Conservation (phyloP, 2,888 invertebrate species). For the Drosophila silvestris region DNA sequence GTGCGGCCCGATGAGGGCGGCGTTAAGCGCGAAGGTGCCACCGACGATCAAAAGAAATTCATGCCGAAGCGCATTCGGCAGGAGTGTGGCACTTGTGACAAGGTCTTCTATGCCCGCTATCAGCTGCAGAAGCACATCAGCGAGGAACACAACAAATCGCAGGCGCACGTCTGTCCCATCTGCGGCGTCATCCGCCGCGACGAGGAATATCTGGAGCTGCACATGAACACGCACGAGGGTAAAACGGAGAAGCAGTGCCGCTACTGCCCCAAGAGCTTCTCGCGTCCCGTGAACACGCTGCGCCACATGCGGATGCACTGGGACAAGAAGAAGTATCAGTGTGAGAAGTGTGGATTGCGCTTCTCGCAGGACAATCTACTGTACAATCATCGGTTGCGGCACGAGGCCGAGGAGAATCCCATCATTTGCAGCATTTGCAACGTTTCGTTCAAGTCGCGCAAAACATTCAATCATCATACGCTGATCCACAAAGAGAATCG, state of each 20-base stretch:
- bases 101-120: slow-evolving; percentile 70
- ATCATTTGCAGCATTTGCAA: slow-evolving; percentile 82
- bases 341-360: slow-evolving; percentile 83
- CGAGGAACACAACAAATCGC: slow-evolving; percentile 69
- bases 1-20: slow-evolving; percentile 3
- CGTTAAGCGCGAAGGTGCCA: slow-evolving; percentile 28
- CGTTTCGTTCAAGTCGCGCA: slow-evolving; percentile 82
- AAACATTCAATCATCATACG: slow-evolving; percentile 82
- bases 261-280: slow-evolving; percentile 82
- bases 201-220: slow-evolving; percentile 83
- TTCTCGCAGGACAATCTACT: slow-evolving; percentile 83
- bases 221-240: slow-evolving; percentile 84
- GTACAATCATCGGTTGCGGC: slow-evolving; percentile 82
- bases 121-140: slow-evolving; percentile 76
- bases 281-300: slow-evolving; percentile 81
- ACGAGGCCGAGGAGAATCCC: slow-evolving; percentile 83
- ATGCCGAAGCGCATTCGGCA: slow-evolving; percentile 60
- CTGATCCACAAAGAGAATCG: slow-evolving; percentile 82
- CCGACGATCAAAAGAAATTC: slow-evolving; percentile 43
- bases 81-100: slow-evolving; percentile 65
- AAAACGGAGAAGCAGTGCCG: slow-evolving; percentile 84
- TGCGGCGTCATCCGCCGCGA: slow-evolving; percentile 80
- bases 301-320: slow-evolving; percentile 84
- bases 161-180: slow-evolving; percentile 72
- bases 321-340: slow-evolving; percentile 84